Percentiles rank a stretch among this genome's conserved stretches.
Conservation (phyloP, 2,888 invertebrate genomes). For the Pammene fasciana region DNA sequence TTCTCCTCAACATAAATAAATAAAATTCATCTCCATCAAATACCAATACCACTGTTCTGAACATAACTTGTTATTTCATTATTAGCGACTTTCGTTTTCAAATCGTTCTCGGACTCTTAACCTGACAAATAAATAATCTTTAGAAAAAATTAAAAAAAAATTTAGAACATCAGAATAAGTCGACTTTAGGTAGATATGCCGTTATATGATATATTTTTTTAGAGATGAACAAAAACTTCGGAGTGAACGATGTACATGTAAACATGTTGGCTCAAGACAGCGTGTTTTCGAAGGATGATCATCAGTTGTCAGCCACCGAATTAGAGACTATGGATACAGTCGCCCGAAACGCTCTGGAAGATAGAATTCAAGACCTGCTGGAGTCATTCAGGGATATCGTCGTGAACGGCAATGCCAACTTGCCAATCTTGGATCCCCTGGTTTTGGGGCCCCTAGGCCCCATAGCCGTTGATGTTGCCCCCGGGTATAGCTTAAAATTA, state of each 20-base stretch:
- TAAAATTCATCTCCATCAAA: too few relatives aligned
- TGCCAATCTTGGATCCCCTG: slow-evolving; percentile 60
- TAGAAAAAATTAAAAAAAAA: too few relatives aligned
- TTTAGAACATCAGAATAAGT: too few relatives aligned
- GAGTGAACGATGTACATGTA: slow-evolving; percentile 10
- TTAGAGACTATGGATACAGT: slow-evolving; percentile 13
- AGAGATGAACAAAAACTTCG: slow-evolving; percentile 1
- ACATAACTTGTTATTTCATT: too few relatives aligned
- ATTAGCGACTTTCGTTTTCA: too few relatives aligned
- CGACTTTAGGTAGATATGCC: too few relatives aligned
- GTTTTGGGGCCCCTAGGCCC: slow-evolving; percentile 44
- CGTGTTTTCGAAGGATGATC: slow-evolving; percentile 1
- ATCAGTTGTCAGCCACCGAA: slow-evolving; percentile 11
- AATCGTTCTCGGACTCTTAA: too few relatives aligned
- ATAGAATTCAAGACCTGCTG: slow-evolving; percentile 43
- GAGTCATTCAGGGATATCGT: slow-evolving; percentile 58
- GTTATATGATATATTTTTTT: too few relatives aligned
- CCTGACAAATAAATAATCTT: too few relatives aligned
- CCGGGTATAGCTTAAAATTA: too few relatives aligned
- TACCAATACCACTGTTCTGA: too few relatives aligned
- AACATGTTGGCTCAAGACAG: slow-evolving; percentile 8
- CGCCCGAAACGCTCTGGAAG: slow-evolving; percentile 8
- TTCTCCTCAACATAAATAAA: too few relatives aligned
- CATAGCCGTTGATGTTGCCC: slow-evolving; percentile 14
- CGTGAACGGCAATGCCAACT: slow-evolving; percentile 57